Evolutionary conservation across 2,888 invertebrate genomes (phyloP), one percentile per base, ranked within the genome.

Genomic region (Liposcelis brunnea): DNA sequence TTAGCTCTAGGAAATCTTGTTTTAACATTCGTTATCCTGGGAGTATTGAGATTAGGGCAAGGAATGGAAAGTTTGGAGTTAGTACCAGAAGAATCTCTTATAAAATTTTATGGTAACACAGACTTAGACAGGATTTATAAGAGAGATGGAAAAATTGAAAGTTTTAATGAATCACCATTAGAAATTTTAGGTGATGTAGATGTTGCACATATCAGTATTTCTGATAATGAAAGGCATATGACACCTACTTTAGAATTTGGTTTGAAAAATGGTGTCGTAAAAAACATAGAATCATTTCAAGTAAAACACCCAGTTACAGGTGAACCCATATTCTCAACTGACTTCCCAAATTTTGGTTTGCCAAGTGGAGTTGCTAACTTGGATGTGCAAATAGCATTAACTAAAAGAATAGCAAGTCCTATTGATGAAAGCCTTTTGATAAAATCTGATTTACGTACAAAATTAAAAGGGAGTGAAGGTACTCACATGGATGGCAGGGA

Each of bases 1-100:
- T 61, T 89, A 15, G 82, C 83, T 0, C 55, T 68, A 33, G 84
- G 83, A 10, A 87, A 89, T 65, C 68, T 87, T 43, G 65, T 84
- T 33, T 63, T 89, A 2, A 89, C 86, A 0, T 70, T 86, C 34
- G 80, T 81, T 0, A 82, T 90, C 44, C 70, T 87, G 47, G 79
- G 80, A 6, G 86, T 89, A 0, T 60, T 90, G 36, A 68, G 81
- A 47, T 69, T 90, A 48, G 85, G 85, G 0, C 76, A 76, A 58
- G 86, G 86, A 6, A 80, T 89, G 74, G 82, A 87, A 57, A 82
- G 83, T 52, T 71, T 90, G 62, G 89, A 90, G 61, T 70, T 87
- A 40, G 72, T 86, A 0, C 74, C 78, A 1, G 78, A 80, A 44
- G 74, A 77, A 49, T 73, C 75, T 49, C 69, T 81, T 0, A 67